Conservation (phyloP, 1,140 invertebrate species). For the Aleiodes sp. region DNA sequence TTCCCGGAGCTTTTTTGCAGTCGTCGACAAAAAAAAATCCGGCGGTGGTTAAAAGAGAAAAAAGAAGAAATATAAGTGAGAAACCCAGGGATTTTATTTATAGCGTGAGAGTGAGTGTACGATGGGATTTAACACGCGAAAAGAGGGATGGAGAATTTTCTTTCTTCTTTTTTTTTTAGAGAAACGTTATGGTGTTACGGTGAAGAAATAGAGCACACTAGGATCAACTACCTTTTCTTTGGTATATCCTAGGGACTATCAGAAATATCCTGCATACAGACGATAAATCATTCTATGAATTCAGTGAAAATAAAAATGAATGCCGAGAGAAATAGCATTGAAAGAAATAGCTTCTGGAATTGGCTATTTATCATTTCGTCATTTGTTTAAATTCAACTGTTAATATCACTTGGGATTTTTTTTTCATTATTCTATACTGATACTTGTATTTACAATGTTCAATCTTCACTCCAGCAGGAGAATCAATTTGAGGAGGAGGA, state of each 20-base stretch:
- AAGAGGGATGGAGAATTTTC: background rate
- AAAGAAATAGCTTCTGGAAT: too few species aligned
- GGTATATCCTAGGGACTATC: background rate
- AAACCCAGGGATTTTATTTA: slow-evolving; percentile 10
- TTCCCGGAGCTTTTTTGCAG: background rate
- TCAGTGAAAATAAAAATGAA: background rate
- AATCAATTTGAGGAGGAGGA: slow-evolving; percentile 13
- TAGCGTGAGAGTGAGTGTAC: background rate
- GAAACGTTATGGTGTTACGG: background rate
- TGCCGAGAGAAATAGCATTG: too few species aligned
- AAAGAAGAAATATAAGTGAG: slow-evolving; percentile 3
- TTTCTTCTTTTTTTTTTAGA: background rate
- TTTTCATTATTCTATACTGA: too few species aligned
- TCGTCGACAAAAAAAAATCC: too few species aligned
- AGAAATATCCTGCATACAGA: background rate
- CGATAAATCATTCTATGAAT: background rate
- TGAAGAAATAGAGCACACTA: background rate
- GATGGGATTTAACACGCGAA: background rate
- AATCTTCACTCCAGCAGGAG: background rate
- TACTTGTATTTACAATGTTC: slow-evolving; percentile 1
- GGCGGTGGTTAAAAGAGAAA: too few species aligned
- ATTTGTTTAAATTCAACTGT: too few species aligned
- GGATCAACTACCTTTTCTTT: too few species aligned
- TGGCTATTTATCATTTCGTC: too few species aligned
- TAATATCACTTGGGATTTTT: too few species aligned